Percentiles rank a stretch among this genome's conserved stretches.
phyloP scores from a whole-genome alignment of 2,797 vertebrate species.

The Uromys caudimaculatus region DNA sequence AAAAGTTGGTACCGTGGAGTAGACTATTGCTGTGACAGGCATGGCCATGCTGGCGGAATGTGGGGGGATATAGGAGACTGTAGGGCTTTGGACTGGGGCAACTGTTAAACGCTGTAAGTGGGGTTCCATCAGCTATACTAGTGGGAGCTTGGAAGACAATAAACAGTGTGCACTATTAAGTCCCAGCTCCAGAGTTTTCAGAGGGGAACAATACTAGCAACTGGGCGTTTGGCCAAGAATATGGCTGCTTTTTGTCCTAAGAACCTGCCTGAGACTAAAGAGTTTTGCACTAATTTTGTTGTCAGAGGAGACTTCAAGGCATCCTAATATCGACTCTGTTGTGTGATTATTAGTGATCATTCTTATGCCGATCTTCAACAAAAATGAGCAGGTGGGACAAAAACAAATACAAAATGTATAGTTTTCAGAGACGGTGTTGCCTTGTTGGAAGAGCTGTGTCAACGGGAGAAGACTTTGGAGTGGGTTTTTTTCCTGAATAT shows the following conservation, averaged over 20 bases:
- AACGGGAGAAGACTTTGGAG: background rate
- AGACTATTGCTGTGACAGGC: background rate
- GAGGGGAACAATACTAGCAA: background rate
- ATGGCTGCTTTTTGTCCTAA: background rate
- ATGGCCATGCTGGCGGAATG: background rate
- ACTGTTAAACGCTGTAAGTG: background rate
- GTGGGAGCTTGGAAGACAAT: background rate
- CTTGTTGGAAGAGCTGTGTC: background rate
- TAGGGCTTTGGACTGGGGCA: background rate
- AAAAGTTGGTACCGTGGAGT: too few relatives aligned
- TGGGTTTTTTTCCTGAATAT: too few relatives aligned
- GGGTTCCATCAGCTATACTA: background rate
- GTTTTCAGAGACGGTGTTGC: background rate
- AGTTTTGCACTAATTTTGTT: background rate
- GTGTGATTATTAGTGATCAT: background rate
- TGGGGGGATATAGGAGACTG: background rate
- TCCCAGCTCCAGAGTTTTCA: background rate
- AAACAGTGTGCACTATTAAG: background rate
- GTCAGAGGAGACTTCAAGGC: background rate
- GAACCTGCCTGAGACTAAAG: background rate
- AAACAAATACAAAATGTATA: background rate
- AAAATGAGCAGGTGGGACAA: background rate
- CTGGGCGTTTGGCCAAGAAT: background rate
- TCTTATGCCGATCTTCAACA: background rate
- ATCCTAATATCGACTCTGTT: background rate